Evolutionary conservation across 2,113 vertebrate species (phyloP), one percentile per base, ranked within the genome.

Genomic region (Oncorhynchus masou): DNA sequence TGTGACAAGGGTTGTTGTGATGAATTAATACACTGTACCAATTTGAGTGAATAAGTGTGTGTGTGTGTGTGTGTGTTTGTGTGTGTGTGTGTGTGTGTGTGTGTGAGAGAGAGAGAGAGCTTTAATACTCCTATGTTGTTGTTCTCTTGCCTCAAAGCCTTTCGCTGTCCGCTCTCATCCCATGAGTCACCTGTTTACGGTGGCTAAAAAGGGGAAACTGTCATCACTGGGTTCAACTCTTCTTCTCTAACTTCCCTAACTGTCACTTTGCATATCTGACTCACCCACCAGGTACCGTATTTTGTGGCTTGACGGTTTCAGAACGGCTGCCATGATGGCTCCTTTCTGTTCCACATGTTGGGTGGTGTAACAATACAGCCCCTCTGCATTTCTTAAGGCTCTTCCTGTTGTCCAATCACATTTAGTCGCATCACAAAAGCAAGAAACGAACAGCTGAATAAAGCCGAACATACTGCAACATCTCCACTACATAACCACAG

Each of bases 131-230:
- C 68, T 13, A 49, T n/a, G 68, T n/a, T 70, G 68, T 70, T 48
- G 1, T 22, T 22, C n/a, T 15, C 12, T 70, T 0, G 27, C 54
- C 6, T 68, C 39, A 45, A 57, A 76, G 59, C 62, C 24, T 20
- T 51, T 51, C 13, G 48, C 72, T 68, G 67, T 73, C 72, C 51
- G 51, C 48, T 62, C 25, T 39, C 25, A 71, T 78, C 48, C 39
- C 19, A 67, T 82, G 70, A 72, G 1, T 71, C 74, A 71, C 70
- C 62, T 74, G 59, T 13, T 25, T 4, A 5, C n/a, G 16, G 20
- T 22, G 6, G 27, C 51, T 51, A 62, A 3, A 22, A 16, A 16
- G 29, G 24, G 31, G 48, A 0, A 15, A 1, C 27, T 74, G 27
- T 76, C 69, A 67, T 22, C 48, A 34, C 29, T 39, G 45, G 11